Evolutionary conservation across 92 coral and sea anemone species (phyloP).

Genomic region (Umimayanthus chanpuru): DNA sequence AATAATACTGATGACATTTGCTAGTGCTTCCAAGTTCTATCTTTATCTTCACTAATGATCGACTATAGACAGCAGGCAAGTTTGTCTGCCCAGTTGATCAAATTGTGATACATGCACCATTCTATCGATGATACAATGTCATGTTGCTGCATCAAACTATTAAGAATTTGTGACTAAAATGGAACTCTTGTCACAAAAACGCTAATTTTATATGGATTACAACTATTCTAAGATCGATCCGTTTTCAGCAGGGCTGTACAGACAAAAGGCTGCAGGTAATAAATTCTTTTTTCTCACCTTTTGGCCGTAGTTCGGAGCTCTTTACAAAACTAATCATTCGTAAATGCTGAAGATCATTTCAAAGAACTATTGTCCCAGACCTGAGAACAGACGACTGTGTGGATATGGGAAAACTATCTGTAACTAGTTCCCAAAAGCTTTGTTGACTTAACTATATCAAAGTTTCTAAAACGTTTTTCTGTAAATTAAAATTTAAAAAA

Average conservation of each 20-base stretch:
- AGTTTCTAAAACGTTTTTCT: background rate
- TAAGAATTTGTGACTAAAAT: background rate
- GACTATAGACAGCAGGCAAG: background rate
- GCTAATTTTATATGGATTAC: background rate
- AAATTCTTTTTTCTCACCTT: conserved; percentile 1
- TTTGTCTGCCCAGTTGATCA: background rate
- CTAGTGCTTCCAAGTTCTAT: background rate
- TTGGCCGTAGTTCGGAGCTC: conserved; percentile 1
- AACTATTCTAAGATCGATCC: background rate
- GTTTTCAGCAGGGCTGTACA: conserved; percentile 4
- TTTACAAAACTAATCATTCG: background rate
- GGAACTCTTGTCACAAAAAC: conserved; percentile 12
- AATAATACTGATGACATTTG: background rate
- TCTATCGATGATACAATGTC: background rate
- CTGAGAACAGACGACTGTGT: background rate
- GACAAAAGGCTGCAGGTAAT: conserved; percentile 6
- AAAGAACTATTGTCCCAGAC: conserved; percentile 25
- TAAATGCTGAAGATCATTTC: conserved; percentile 6
- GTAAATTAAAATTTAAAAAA: background rate
- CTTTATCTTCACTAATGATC: background rate
- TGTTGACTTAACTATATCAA: conserved; percentile 6
- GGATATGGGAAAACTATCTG: conserved; percentile 25
- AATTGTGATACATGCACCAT: background rate
- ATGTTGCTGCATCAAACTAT: background rate
- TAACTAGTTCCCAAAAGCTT: conserved; percentile 30